phyloP scores from a whole-genome alignment of 2,113 vertebrate species.

The Pteronura brasiliensis region DNA sequence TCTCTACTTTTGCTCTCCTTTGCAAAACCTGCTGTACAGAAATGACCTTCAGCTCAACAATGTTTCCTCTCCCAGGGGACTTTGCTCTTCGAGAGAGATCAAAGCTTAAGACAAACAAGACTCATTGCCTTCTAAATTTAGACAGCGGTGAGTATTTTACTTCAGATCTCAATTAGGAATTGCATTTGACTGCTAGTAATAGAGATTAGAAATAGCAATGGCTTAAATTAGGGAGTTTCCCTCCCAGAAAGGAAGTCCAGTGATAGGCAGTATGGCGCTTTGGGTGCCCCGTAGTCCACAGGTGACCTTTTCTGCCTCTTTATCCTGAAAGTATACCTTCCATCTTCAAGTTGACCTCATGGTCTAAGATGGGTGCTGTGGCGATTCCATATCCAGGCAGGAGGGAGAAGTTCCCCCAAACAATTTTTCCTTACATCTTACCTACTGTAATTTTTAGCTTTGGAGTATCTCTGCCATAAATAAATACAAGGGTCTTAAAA shows the following conservation, averaged over 20 bases:
- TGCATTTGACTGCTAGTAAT: background rate
- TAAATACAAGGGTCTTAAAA: background rate
- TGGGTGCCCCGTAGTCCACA: background rate
- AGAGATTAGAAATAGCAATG: background rate
- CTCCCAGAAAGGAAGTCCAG: background rate
- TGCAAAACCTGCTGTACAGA: background rate
- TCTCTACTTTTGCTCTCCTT: background rate
- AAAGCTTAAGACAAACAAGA: conserved; percentile 5
- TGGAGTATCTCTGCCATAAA: background rate
- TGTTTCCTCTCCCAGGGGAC: background rate
- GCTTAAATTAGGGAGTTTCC: background rate
- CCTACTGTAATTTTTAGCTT: background rate
- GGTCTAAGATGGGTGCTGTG: background rate
- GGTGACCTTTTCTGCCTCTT: background rate
- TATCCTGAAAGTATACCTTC: background rate
- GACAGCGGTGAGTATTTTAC: background rate
- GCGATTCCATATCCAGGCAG: background rate
- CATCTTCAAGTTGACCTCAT: background rate
- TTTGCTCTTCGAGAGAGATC: background rate
- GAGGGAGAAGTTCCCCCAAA: background rate
- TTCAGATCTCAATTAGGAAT: background rate
- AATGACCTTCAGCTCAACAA: background rate
- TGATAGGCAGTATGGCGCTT: background rate
- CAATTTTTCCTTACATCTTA: background rate
- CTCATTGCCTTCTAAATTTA: background rate